phyloP scores from a whole-genome alignment of 2,797 vertebrate species.

The Staurois parvus region DNA sequence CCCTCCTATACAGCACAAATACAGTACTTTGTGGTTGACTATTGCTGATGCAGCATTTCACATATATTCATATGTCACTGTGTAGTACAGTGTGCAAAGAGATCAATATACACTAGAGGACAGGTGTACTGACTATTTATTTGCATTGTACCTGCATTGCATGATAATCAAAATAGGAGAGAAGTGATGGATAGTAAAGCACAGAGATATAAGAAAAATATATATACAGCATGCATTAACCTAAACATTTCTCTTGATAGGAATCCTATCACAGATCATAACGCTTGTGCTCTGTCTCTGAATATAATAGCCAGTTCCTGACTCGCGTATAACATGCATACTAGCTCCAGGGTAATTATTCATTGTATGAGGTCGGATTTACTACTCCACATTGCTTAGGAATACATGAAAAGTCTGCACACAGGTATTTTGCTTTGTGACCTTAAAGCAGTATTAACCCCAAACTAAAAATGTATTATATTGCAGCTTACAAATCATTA shows the following conservation, averaged over 20 bases:
- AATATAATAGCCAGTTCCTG: not conserved
- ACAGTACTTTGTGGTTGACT: not conserved
- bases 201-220: not conserved
- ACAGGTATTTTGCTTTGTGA: too few relatives aligned
- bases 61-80: conserved; percentile 9
- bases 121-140: not conserved
- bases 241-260: not conserved
- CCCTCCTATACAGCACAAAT: conserved; percentile 13
- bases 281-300: not conserved
- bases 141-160: not conserved
- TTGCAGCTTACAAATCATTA: too few relatives aligned
- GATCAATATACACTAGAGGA: not conserved
- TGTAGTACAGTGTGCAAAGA: not conserved
- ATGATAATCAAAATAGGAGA: not conserved
- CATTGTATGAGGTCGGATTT: not conserved
- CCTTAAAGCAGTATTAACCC: too few relatives aligned
- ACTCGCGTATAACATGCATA: not conserved
- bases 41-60: conserved; percentile 24
- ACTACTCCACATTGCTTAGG: not conserved
- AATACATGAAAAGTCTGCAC: not conserved
- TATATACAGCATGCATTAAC: not conserved
- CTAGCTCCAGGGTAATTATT: not conserved
- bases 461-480: too few relatives aligned
- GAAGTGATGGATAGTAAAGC: not conserved
- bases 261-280: not conserved